Evolutionary conservation across 2,797 vertebrate genomes (phyloP), one percentile per base, ranked within the genome.

Genomic region (Poeciliopsis gracilis): DNA sequence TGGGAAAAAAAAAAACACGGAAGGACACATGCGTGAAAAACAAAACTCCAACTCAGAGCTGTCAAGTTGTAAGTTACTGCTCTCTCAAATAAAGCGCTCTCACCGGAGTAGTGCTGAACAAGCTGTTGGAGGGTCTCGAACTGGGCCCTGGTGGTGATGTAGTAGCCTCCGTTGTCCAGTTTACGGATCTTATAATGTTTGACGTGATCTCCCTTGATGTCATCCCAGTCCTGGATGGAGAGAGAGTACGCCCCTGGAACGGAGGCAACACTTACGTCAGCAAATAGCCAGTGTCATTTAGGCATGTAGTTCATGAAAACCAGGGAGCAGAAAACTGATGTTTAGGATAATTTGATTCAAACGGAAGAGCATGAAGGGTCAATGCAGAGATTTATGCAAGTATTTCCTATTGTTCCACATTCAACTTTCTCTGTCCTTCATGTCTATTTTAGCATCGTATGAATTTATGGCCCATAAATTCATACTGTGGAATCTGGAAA

Each of bases 101-200:
- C 95, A 99, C 98, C 97, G 91, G 98, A 98, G 90, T 99, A 99
- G 93, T 99, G 98, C 55, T 98, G 98, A 80, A 99, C 98, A 8
- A 99, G 97, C 93, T 99, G 98, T 93, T 99, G 98, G 59, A 99
- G 97, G 0, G 97, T 99, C 95, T 99, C 98, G 93, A 99, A 99
- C 89, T 99, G 98, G 84, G 98, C 98, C 84, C 98, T 96, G 82
- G 98, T 99, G 90, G 98, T 99, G 92, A 99, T 99, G 88, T 99
- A 99, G 95, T 99, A 99, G 73, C 98, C 98, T 59, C 98, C 98
- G 51, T 96, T 99, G 95, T 99, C 98, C 90, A 99, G 96, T 91
- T 99, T 99, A 75, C 98, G 97, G 71, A 99, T 99, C 93, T 99
- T 99, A 91, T 99, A 99, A 94, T 99, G 98, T 93, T 99, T 99